Evolutionary conservation across 2,888 invertebrate species (phyloP), one percentile per base, ranked within the genome.

Genomic region (Aporophyla nigra): DNA sequence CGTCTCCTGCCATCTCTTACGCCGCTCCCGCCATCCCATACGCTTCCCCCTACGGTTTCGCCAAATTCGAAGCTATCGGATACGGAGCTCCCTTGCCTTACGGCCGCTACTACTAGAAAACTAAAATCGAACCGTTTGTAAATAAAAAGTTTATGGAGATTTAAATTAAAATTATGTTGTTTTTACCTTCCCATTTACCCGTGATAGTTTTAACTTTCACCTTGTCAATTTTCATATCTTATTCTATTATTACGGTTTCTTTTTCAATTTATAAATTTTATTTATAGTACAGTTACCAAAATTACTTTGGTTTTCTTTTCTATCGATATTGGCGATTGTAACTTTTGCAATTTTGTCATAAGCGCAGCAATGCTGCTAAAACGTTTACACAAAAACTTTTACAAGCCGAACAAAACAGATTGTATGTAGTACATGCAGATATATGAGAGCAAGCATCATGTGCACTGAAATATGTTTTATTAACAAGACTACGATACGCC

Each of bases 11-110:
- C 10, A 46, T 71, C 51, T 56, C 70, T 9, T 83, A 81, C 53
- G 71, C 71, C 0, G 21, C 68, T 46, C 68, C 77, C 3, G 24
- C 78, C 3, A 10, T 66, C 66, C 24, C 75, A 6, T 75, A 75
- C 56, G 65, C 75, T n/a, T 40, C 80, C 46, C 81, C 85, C 12
- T 80, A 71, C 21, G 83, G 86, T 14, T 56, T 46, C 51, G 78
- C 75, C 43, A 83, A 73, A 24, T 72, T 83, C 7, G 85, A 82
- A 59, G 71, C 68, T 12, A 33, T 80, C 40, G 69, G 66, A 5
- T 84, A 86, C 73, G 87, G 80, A 59, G 82, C 90, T 71, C 83
- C 61, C 6, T 19, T 75, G 80, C 84, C 87, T 27, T 88, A 88
- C 68, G 61, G 62, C 71, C 87, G 89, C 51, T 88, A 83, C 83